phyloP scores from a whole-genome alignment of 1,140 invertebrate species.

The Saccostrea echinata region DNA sequence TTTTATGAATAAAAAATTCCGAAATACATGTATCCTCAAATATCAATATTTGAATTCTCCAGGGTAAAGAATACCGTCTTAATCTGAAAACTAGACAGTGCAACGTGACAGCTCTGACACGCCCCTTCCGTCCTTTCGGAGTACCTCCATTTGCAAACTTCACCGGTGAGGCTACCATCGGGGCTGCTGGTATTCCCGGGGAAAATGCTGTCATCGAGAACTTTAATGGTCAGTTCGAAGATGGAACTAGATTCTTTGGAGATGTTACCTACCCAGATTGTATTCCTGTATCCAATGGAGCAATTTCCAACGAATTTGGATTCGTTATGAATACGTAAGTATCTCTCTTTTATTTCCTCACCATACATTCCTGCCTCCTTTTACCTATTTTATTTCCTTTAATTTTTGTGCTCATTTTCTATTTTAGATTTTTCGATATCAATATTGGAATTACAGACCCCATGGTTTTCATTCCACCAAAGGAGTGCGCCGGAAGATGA shows the following conservation, averaged over 20 bases:
- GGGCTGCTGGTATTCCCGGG: conserved; percentile 65
- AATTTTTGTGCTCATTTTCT: conserved; percentile 33
- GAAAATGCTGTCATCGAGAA: conserved; percentile 63
- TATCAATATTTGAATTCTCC: not conserved
- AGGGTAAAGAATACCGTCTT: conserved; percentile 71
- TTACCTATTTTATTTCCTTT: not conserved
- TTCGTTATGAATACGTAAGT: conserved; percentile 56
- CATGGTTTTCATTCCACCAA: conserved; percentile 75
- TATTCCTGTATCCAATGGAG: conserved; percentile 60
- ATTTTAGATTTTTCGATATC: conserved; percentile 74
- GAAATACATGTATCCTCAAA: too few relatives aligned
- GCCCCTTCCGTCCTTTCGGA: conserved; percentile 72
- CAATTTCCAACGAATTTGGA: conserved; percentile 58
- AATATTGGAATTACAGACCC: conserved; percentile 73
- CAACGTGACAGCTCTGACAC: conserved; percentile 63
- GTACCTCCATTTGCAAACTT: conserved; percentile 71
- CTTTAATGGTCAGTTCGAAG: conserved; percentile 61
- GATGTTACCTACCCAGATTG: conserved; percentile 68
- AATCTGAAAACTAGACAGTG: conserved; percentile 71
- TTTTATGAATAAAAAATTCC: too few relatives aligned
- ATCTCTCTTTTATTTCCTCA: not conserved
- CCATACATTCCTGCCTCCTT: not conserved
- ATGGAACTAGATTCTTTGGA: conserved; percentile 53
- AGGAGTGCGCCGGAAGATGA: conserved; percentile 61
- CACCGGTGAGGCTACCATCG: conserved; percentile 66